These are phyloP conservation scores for Acridotheres tristis DNA, from an alignment of 2,797 vertebrate genomes.

Conservation along the genomic window DNA sequence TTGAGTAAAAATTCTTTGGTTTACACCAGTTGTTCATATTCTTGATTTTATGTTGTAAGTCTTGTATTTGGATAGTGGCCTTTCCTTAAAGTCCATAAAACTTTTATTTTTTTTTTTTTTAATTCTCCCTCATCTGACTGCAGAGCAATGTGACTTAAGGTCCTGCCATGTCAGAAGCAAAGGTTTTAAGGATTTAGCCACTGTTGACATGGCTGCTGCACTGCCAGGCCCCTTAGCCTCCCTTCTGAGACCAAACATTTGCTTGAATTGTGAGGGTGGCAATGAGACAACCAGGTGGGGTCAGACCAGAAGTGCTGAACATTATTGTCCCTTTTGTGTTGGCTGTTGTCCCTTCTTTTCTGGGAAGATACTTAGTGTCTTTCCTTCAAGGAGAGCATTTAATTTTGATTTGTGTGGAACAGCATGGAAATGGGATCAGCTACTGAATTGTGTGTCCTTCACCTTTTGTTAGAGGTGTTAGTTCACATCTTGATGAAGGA, in stretches of 20 bases:
- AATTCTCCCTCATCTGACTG: rapidly evolving
- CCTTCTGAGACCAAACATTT: too few species aligned
- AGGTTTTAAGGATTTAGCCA: background rate
- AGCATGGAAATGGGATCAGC: background rate
- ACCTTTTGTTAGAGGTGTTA: slow-evolving; percentile 32
- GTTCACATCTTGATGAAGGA: slow-evolving; percentile 19
- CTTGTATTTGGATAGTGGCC: background rate
- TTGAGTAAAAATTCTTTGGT: background rate
- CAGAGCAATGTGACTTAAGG: background rate
- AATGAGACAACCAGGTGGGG: background rate
- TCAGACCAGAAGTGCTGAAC: background rate
- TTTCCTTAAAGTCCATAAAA: background rate
- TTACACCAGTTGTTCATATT: background rate
- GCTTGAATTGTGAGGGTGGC: background rate
- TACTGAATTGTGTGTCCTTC: background rate
- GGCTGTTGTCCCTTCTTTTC: background rate
- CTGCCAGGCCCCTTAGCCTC: background rate
- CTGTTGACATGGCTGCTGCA: background rate
- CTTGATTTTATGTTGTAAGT: background rate
- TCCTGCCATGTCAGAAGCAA: background rate
- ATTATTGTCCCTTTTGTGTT: rapidly evolving
- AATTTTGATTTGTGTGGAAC: slow-evolving; percentile 37
- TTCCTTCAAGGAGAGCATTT: background rate
- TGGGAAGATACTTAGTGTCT: background rate
- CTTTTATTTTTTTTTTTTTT: too few species aligned